Conservation (phyloP, 2,888 invertebrate genomes). For the Perizoma flavofasciatum region DNA sequence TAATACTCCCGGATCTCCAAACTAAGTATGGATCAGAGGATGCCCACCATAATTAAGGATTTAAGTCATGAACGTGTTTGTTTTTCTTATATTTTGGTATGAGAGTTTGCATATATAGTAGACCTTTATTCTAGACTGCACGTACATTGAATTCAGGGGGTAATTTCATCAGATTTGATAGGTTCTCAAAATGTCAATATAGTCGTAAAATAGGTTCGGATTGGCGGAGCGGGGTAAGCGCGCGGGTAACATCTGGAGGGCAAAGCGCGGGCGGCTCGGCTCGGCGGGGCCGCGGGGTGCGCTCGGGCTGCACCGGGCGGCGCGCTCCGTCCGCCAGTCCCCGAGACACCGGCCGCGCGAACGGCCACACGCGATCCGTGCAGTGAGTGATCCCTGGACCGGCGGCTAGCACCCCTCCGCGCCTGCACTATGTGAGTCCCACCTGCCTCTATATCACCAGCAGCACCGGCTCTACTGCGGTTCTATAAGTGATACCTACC, state of each 20-base stretch:
- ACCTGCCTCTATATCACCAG: slow-evolving; percentile 13
- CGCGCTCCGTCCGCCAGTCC: slow-evolving; percentile 68
- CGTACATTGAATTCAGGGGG: neutral
- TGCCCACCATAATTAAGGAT: neutral
- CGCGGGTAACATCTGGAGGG: slow-evolving; percentile 71
- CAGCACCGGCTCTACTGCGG: slow-evolving; percentile 4
- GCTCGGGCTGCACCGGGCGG: slow-evolving; percentile 66
- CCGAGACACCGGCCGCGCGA: slow-evolving; percentile 82
- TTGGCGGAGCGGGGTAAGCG: slow-evolving; percentile 48
- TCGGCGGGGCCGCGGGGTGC: slow-evolving; percentile 67
- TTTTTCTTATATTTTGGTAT: too few species aligned
- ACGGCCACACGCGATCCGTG: slow-evolving; percentile 75
- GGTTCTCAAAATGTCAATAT: slow-evolving; percentile 4
- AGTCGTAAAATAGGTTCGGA: slow-evolving; percentile 26
- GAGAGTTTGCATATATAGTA: too few species aligned
- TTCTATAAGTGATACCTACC: slow-evolving; percentile 13
- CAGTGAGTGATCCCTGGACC: slow-evolving; percentile 64
- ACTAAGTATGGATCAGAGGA: too few species aligned
- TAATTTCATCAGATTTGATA: slow-evolving; percentile 4
- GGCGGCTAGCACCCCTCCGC: slow-evolving; percentile 60
- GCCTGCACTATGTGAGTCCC: slow-evolving; percentile 73
- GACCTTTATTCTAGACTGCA: too few species aligned
- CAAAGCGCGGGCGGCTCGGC: slow-evolving; percentile 61
- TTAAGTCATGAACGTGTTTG: too few species aligned
- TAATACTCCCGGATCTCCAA: too few species aligned